Percentiles rank a stretch among this genome's conserved stretches.
Conservation (phyloP, 2,888 invertebrate species). For the Adelphocoris suturalis region DNA sequence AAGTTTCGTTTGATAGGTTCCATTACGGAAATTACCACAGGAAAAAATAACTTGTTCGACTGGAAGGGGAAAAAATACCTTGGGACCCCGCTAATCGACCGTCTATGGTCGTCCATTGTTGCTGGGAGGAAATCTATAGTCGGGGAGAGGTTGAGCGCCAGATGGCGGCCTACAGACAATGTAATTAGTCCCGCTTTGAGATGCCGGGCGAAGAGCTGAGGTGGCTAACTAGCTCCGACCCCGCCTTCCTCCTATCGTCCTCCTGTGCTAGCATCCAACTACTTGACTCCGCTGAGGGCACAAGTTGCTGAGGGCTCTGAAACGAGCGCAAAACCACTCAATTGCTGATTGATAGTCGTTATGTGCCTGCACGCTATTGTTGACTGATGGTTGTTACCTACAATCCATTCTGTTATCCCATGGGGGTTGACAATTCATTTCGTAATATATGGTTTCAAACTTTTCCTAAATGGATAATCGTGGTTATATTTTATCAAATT, state of each 20-base stretch:
- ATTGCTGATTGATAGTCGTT: too few species aligned
- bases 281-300: neutral
- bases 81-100: neutral
- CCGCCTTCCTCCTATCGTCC: neutral
- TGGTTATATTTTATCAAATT: too few species aligned
- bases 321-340: neutral
- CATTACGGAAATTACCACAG: neutral
- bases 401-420: too few species aligned
- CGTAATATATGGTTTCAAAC: too few species aligned
- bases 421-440: too few species aligned
- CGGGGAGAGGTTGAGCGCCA: neutral
- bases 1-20: neutral
- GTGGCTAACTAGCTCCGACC: neutral
- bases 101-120: neutral
- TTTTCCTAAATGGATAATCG: too few species aligned
- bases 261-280: neutral
- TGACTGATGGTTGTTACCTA: too few species aligned
- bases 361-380: too few species aligned
- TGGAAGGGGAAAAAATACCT: neutral
- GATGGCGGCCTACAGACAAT: neutral
- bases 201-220: neutral
- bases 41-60: neutral
- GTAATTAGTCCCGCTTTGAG: conserved; percentile 1
- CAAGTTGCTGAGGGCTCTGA: neutral
- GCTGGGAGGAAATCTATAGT: neutral